Base-by-base conservation (phyloP, 2,888 invertebrate genomes). In the Sinhomidia bicolor region DNA sequence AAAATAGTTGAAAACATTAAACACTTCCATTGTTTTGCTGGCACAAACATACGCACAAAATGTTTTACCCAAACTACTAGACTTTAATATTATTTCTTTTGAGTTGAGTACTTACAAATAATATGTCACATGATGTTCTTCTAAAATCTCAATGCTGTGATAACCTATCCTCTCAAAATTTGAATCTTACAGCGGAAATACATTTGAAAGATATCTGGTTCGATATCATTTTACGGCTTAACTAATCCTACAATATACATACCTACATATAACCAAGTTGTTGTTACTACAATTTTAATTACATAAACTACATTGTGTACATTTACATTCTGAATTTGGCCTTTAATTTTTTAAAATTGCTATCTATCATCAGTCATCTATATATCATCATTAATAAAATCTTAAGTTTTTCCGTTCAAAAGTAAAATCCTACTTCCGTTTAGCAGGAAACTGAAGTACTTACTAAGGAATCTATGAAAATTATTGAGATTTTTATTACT, bases 71-170 rank as follows among this genome's bases (percentile, higher is more conserved):
- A n/a, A n/a, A n/a, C 57, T 57, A n/a, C 57, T 57, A 57, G 57
- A 14, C 5, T 14, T n/a, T n/a, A n/a, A n/a, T n/a, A n/a, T n/a
- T n/a, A n/a, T n/a, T n/a, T n/a, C n/a, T n/a, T n/a, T n/a, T n/a
- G 62, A 36, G 14, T 68, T 36, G 26, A 36, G 6, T 68, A 68
- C 41, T 26, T 32, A 12, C 41, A 47, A n/a, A n/a, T n/a, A 57
- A 57, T 20, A 20, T 57, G 20, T 57, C 54, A 68, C 68, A 68
- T 68, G 54, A 74, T 74, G 44, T 74, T 74, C 74, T 74, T 44
- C 47, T 90, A n/a, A n/a, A 90, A 89, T 90, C 89, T 86, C 87
- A 83, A 89, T 71, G 85, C 91, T 91, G 91, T 91, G 91, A 91
- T 91, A 91, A 78, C 78, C 36, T 60, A 74, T 41, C 62, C 78